Base-by-base conservation (phyloP, 2,113 vertebrate genomes). In the Zosterops hypoxanthus region DNA sequence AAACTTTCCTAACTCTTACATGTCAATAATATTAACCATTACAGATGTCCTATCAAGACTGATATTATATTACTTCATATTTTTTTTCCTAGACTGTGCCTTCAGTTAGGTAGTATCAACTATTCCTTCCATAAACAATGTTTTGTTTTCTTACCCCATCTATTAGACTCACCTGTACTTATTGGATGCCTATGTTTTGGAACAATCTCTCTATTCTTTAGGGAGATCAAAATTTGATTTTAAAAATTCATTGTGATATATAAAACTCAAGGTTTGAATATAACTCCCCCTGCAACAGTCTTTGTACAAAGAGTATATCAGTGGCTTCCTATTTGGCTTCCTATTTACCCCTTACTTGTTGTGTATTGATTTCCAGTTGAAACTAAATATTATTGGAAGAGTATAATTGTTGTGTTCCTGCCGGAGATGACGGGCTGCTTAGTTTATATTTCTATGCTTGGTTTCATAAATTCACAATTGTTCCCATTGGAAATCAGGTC, bases 391-490 rank as follows among this genome's bases (percentile, higher is more conserved):
- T 88, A 82, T 53, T 81, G 72, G 69, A 93, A 68, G 8, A 42
- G 10, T 34, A 14, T 75, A 88, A 86, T 79, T 68, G 57, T n/a
- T 84, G 10, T 34, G n/a, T 46, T 88, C 56, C 65, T 82, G 42
- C 39, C 8, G 34, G 78, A 95, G 41, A 65, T 21, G 24, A 77
- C 17, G 49, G 41, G 28, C 24, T 82, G 25, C 75, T 94, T 41
- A 57, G 46, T 87, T 82, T 72, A 60, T n/a, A 82, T 76, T 87
- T 82, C 66, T 55, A 82, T 24, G 46, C 44, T 56, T 28, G 9
- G 18, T 77, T 94, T 85, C 18, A 61, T 64, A 88, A 90, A 85
- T 55, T 95, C n/a, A 57, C n/a, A 82, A 61, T 53, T 88, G n/a
- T 65, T 90, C 8, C 63, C 56, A 92, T 50, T 80, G n/a, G 36